Evolutionary conservation across 2,888 invertebrate species (phyloP).

Genomic region (Polydesmus complanatus): DNA sequence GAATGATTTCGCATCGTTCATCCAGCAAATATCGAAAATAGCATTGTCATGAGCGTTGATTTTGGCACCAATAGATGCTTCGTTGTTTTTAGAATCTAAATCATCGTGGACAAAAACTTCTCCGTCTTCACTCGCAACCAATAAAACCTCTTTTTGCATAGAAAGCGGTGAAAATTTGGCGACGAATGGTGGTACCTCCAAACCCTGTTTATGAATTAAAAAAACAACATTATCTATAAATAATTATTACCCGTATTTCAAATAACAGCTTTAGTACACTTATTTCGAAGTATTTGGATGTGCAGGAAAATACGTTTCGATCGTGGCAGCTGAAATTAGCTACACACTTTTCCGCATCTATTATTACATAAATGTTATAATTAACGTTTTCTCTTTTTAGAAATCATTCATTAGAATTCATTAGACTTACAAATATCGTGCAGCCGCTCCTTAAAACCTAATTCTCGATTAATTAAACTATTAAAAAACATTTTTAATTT

Average conservation of each 20-base stretch:
- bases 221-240: not conserved
- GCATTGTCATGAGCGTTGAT: constrained; percentile 60
- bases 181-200: constrained; percentile 12
- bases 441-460: not conserved
- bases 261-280: not conserved
- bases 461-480: not conserved
- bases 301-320: not conserved
- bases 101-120: constrained; percentile 1
- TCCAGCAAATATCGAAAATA: constrained; percentile 79
- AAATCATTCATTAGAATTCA: not conserved
- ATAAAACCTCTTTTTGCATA: constrained; percentile 1
- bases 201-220: not conserved
- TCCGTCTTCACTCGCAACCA: constrained; percentile 13
- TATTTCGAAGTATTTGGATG: not conserved
- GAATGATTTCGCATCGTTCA: constrained; percentile 53
- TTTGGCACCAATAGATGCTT: no score
- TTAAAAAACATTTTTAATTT: not conserved
- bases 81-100: not conserved
- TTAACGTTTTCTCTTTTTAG: not conserved
- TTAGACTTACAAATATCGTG: not conserved
- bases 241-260: not conserved
- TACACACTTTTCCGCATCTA: not conserved
- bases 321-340: not conserved
- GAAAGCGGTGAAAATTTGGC: not conserved
- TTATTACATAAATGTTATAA: not conserved